Base-by-base conservation (phyloP, 2,797 vertebrate genomes). In the Trachops cirrhosus region DNA sequence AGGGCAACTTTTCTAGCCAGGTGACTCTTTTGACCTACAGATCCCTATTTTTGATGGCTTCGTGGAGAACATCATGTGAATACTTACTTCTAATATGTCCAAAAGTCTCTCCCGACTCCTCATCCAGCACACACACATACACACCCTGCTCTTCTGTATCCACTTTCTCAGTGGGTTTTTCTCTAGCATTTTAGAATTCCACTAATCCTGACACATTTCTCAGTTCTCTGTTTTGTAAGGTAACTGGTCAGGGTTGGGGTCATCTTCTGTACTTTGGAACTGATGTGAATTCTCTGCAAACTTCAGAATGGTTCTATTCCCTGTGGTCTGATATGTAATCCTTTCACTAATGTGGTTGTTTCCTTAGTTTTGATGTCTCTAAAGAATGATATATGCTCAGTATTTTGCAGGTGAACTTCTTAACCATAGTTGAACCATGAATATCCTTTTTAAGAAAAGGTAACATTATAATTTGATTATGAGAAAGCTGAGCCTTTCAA, bases 401-500 rank as follows among this genome's bases (percentile, higher is more conserved):
- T 1, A 37, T 74, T 94, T 94, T 44, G n/a, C 22, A 91, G 46
- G 50, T 16, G 73, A 90, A 21, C 75, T 83, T 71, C 16, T 95
- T 70, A 88, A 39, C 10, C 32, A 32, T 79, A 74, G 21, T 8
- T 91, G 93, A 96, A 34, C n/a, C 85, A 62, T 70, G 46, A 97
- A 67, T 89, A 95, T 93, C 80, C 22, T 5, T 59, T 91, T 96
- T 91, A 67, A 90, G 80, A 89, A 68, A 96, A 90, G 41, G 18
- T 88, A 86, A 80, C 79, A 94, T 21, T 84, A 62, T 82, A 39
- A 22, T 39, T 26, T 85, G 57, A 85, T 86, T 83, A 26, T 52
- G 41, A 82, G n/a, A 74, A 94, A 57, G 67, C 52, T 77, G 50
- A 74, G 89, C 89, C 37, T 80, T n/a, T 90, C 88, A 90, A 91